Conservation (phyloP, 37 sponge, comb jelly and placozoan species). For the Agelas oroides region DNA sequence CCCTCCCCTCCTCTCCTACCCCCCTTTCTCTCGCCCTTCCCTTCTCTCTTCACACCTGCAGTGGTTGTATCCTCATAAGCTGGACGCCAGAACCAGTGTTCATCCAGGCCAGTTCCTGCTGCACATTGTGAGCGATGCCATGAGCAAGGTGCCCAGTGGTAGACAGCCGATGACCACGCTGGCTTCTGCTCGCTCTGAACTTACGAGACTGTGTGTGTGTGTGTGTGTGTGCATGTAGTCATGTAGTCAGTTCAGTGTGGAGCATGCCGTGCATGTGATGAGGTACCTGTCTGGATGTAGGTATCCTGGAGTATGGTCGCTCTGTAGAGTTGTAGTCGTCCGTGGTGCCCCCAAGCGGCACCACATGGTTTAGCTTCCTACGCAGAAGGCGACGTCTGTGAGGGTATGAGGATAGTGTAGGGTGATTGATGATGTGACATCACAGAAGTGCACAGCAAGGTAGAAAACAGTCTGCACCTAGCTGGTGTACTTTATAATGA, state of each 20-base stretch:
- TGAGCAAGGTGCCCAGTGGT: constrained; percentile 12
- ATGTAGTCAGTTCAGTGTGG: too few relatives aligned
- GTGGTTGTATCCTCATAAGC: constrained; percentile 29
- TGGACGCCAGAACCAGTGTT: constrained; percentile 27
- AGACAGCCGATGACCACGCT: constrained; percentile 7
- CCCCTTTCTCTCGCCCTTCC: neutral
- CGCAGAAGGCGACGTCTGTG: constrained; percentile 7
- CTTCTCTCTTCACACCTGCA: too few relatives aligned
- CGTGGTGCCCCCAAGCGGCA: neutral
- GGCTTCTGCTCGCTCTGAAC: neutral
- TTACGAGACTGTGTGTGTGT: neutral
- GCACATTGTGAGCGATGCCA: neutral
- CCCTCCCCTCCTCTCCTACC: neutral
- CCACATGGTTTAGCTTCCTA: constrained; percentile 3
- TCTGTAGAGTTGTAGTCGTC: constrained; percentile 43
- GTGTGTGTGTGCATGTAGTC: neutral
- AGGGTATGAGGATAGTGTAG: neutral
- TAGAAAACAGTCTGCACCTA: too few relatives aligned
- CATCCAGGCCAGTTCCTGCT: constrained; percentile 49
- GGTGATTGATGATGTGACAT: too few relatives aligned
- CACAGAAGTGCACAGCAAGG: too few relatives aligned
- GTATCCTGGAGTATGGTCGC: neutral
- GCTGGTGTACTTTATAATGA: too few relatives aligned
- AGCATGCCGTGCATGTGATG: too few relatives aligned
- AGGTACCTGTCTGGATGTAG: neutral